Evolutionary conservation across 2,797 vertebrate species (phyloP), one percentile per base, ranked within the genome.

Genomic region (Microctenopoma stevenorrisi): DNA sequence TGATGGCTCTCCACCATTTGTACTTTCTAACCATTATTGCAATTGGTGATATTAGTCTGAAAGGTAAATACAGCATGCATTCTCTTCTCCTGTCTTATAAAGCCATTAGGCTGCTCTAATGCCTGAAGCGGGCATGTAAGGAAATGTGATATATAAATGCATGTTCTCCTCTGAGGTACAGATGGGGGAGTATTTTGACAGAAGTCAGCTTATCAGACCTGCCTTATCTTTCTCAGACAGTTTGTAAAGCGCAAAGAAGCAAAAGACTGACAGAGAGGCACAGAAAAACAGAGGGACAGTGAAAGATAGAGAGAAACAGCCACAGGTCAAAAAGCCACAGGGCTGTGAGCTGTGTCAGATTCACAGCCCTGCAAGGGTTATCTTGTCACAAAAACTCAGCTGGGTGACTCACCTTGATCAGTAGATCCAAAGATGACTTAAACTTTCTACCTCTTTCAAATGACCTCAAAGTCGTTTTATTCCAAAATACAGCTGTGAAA

Each of bases 211-310:
- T 94, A 94, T 95, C 93, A 87, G 83, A 64, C 7, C 73, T 68
- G 73, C 86, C 89, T 93, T 94, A 94, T 94, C 92, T 90, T 73
- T 65, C 74, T 85, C 81, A 88, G 90, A 92, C 91, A 90, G 92
- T 92, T 89, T 89, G 86, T 84, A 88, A 89, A 90, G 78, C 84
- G 86, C 84, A 86, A 68, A 88, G 82, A 84, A 75, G 74, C 35
- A 72, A 72, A 50, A 61, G 35, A 46, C 64, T 69, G 51, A 15
- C 47, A 33, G 46, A 28, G 35, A 35, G 18, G 53, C 51, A 83
- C 28, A 76, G 78, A 51, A 30, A 62, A 35, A 68, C 46, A 46
- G 57, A 69, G 57, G 44, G 44, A 70, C 22, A 33, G 42, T 51
- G 37, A 81, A 76, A 67, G 16, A 62, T 52, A 51, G 47, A 69